Conservation (phyloP, 1,140 invertebrate genomes). For the Pogonomyrmex barbatus region DNA sequence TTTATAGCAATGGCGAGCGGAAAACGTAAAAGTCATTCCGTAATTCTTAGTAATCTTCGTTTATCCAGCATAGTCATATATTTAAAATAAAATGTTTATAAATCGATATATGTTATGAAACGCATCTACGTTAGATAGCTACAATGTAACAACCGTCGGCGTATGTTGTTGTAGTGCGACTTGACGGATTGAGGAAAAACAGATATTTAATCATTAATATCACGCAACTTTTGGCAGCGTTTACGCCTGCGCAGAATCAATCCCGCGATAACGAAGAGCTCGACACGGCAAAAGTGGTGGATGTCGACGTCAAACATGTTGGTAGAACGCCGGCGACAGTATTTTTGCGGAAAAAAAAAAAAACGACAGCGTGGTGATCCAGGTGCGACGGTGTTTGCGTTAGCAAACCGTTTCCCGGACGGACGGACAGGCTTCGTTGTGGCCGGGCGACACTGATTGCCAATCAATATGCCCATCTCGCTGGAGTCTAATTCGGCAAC, state of each 20-base stretch:
- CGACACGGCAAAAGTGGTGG: slow-evolving; percentile 54
- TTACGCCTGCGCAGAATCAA: slow-evolving; percentile 46
- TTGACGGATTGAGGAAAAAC: neutral
- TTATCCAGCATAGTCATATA: neutral
- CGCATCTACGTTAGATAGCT: neutral
- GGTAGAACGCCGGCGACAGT: slow-evolving; percentile 61
- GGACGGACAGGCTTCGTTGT: slow-evolving; percentile 78
- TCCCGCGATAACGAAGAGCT: slow-evolving; percentile 54
- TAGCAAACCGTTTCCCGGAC: slow-evolving; percentile 79
- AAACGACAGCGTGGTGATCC: slow-evolving; percentile 74
- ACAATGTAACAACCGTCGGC: neutral
- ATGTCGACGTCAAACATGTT: slow-evolving; percentile 73
- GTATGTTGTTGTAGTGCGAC: neutral
- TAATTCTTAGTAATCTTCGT: neutral
- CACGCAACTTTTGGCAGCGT: slow-evolving; percentile 38
- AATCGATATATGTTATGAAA: neutral
- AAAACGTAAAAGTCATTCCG: neutral
- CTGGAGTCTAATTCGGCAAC: slow-evolving; percentile 85
- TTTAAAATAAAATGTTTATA: neutral
- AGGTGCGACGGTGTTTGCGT: slow-evolving; percentile 79
- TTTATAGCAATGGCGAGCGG: neutral
- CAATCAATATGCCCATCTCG: slow-evolving; percentile 86
- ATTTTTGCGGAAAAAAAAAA: slow-evolving; percentile 70
- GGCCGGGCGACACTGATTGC: slow-evolving; percentile 84
- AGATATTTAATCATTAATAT: slow-evolving; percentile 25